Percentiles rank a stretch among this genome's conserved stretches.
Conservation (phyloP, 2,797 vertebrate genomes). For the Morus bassanus region DNA sequence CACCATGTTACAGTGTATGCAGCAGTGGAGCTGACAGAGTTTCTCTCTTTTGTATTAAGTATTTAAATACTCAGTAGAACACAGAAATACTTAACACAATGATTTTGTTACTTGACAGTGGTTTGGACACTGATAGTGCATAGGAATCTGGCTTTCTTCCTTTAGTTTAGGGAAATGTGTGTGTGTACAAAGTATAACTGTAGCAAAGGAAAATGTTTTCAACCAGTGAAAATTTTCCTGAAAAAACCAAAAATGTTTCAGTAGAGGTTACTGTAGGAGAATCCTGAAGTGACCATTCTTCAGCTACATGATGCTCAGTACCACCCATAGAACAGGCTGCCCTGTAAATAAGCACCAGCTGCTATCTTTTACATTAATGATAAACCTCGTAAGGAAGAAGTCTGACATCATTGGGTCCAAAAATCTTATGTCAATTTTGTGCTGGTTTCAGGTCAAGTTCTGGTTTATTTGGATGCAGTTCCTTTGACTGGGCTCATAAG, state of each 20-base stretch:
- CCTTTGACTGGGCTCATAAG: not conserved
- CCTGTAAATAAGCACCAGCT: not conserved
- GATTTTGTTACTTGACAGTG: not conserved
- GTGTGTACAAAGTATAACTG: not conserved
- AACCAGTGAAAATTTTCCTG: not conserved
- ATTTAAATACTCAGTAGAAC: not conserved
- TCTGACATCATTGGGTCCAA: not conserved
- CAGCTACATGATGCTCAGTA: not conserved
- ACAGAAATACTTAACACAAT: not conserved
- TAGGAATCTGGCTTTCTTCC: not conserved
- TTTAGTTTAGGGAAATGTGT: not conserved
- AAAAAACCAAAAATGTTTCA: not conserved
- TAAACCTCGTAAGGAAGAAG: not conserved
- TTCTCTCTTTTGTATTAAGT: not conserved
- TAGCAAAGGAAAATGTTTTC: not conserved
- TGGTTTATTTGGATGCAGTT: not conserved
- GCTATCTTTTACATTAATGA: not conserved
- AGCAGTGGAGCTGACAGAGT: not conserved
- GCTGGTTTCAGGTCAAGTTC: not conserved
- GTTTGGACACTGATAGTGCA: not conserved
- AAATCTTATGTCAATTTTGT: not conserved
- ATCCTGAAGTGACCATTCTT: not conserved
- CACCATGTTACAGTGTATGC: not conserved
- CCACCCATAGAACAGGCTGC: not conserved
- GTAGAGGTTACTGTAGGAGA: not conserved